Conservation (phyloP, 2,888 invertebrate species). For the Acronicta alni region DNA sequence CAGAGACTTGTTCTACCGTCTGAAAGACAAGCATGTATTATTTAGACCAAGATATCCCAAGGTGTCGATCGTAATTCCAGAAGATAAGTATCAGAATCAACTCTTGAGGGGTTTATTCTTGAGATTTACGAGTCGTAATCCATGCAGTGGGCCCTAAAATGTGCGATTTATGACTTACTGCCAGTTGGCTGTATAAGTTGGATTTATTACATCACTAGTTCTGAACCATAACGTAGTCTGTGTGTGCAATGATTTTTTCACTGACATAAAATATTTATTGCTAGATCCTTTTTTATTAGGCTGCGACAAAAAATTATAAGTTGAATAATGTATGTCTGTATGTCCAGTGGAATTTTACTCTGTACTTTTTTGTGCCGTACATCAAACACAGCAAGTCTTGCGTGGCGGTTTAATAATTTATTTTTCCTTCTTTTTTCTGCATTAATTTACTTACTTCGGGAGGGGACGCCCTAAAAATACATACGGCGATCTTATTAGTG, state of each 20-base stretch:
- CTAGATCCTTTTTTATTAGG: slow-evolving; percentile 18
- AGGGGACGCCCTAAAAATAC: no score
- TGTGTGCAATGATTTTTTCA: slow-evolving; percentile 48
- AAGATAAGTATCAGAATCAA: slow-evolving; percentile 34
- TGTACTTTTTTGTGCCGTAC: no score
- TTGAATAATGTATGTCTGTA: no score
- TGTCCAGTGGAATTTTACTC: no score
- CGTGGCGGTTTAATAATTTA: no score
- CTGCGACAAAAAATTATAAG: neutral
- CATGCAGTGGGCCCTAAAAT: slow-evolving; percentile 52
- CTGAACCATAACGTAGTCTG: slow-evolving; percentile 23
- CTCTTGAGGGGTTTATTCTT: slow-evolving; percentile 43
- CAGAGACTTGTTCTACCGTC: no score
- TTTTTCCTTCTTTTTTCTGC: no score
- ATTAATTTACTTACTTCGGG: no score
- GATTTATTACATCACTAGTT: slow-evolving; percentile 50
- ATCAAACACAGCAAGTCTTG: no score
- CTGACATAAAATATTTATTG: slow-evolving; percentile 43
- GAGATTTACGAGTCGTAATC: slow-evolving; percentile 56
- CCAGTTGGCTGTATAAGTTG: slow-evolving; percentile 44
- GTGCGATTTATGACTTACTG: slow-evolving; percentile 54
- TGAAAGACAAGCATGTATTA: no score
- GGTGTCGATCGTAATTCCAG: slow-evolving; percentile 7
- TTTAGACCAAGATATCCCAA: neutral
- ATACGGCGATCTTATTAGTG: no score